phyloP scores from a whole-genome alignment of 1,140 invertebrate genomes.

The Trichonephila clavipes region DNA sequence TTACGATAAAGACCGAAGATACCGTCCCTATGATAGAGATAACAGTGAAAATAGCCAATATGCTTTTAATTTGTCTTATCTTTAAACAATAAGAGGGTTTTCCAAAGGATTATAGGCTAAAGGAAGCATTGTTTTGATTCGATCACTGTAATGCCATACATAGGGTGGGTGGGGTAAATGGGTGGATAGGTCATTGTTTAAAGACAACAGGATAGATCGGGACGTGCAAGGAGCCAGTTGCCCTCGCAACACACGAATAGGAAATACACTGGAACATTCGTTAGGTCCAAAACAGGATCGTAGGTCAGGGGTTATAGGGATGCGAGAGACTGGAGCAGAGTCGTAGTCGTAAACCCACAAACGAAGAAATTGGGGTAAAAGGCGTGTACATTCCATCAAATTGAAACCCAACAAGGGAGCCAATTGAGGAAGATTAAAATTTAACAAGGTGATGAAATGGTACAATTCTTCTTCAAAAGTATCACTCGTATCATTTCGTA shows the following conservation, averaged over 20 bases:
- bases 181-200: not conserved
- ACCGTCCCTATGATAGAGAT: not conserved
- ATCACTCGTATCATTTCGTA: too few species aligned
- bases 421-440: not conserved
- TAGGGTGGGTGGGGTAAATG: too few species aligned
- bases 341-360: conserved; percentile 1
- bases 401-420: not conserved
- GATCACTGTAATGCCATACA: not conserved
- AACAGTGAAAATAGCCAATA: not conserved
- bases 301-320: not conserved
- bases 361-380: not conserved
- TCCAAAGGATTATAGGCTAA: not conserved
- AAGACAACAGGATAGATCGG: not conserved
- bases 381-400: not conserved
- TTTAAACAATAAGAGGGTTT: conserved; percentile 35
- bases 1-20: not conserved
- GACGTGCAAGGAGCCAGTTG: too few species aligned
- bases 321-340: too few species aligned
- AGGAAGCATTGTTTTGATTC: too few species aligned
- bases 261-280: not conserved
- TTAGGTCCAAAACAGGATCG: not conserved
- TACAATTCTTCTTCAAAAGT: too few species aligned
- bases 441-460: not conserved
- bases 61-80: not conserved
- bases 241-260: not conserved